phyloP scores from a whole-genome alignment of 2,113 vertebrate species.

The Calidris pugnax region DNA sequence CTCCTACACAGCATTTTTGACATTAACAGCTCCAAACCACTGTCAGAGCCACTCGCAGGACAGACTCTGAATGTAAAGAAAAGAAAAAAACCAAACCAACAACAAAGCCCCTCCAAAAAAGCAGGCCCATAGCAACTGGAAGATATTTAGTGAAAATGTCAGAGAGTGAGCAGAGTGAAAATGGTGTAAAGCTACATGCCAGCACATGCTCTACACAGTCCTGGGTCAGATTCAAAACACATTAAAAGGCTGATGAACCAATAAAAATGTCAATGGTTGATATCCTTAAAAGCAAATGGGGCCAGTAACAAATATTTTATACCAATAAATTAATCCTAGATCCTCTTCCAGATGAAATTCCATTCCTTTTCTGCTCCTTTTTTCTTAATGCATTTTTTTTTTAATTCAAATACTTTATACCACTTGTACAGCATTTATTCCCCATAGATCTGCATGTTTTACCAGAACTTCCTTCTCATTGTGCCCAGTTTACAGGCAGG shows the following conservation, averaged over 20 bases:
- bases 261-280: conserved; percentile 7
- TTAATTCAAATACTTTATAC: background rate
- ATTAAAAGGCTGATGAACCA: conserved; percentile 17
- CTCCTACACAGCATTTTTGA: background rate
- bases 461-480: background rate
- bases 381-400: background rate
- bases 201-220: background rate
- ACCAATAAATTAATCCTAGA: background rate
- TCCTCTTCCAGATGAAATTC: background rate
- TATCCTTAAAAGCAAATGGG: background rate
- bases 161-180: background rate
- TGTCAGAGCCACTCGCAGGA: background rate
- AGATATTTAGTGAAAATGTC: background rate
- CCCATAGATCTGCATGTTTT: background rate
- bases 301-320: background rate
- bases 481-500: background rate
- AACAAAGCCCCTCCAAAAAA: background rate
- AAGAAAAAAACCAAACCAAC: background rate
- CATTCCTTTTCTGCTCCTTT: background rate
- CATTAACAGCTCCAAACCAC: background rate
- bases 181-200: background rate
- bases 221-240: background rate
- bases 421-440: background rate
- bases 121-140: background rate
- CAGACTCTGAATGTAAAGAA: background rate